These are phyloP conservation scores for Otolemur garnettii DNA, from an alignment of 2,113 vertebrate genomes.

Conservation along the genomic window DNA sequence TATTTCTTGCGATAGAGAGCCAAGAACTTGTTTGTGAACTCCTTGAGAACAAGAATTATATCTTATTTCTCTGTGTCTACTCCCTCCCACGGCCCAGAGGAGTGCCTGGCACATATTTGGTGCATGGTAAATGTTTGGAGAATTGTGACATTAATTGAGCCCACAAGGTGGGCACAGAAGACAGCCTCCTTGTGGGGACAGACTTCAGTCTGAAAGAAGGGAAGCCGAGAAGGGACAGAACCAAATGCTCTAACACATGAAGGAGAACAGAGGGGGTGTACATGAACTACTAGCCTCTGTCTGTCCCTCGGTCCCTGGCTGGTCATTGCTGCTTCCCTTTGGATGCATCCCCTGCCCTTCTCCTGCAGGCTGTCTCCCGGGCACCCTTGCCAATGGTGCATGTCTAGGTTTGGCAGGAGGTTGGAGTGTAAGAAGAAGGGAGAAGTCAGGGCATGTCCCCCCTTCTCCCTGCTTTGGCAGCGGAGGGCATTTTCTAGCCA, in stretches of 20 bases:
- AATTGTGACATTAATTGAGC: not conserved
- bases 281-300: fast-evolving
- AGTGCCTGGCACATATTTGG: not conserved
- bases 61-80: not conserved
- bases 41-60: not conserved
- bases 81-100: not conserved
- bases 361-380: not conserved
- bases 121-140: not conserved
- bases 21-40: not conserved
- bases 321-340: not conserved
- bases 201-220: not conserved
- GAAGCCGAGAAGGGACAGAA: not conserved
- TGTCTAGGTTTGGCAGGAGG: not conserved
- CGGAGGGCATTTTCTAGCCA: not conserved
- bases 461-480: not conserved
- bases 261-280: not conserved
- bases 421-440: not conserved
- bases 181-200: not conserved
- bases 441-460: not conserved
- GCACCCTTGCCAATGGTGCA: not conserved
- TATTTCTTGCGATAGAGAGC: not conserved
- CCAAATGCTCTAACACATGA: not conserved
- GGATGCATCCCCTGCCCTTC: not conserved
- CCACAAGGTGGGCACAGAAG: not conserved
- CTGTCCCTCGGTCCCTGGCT: not conserved